Conservation (phyloP, 2,113 vertebrate species). For the Halcyon malimbica region DNA sequence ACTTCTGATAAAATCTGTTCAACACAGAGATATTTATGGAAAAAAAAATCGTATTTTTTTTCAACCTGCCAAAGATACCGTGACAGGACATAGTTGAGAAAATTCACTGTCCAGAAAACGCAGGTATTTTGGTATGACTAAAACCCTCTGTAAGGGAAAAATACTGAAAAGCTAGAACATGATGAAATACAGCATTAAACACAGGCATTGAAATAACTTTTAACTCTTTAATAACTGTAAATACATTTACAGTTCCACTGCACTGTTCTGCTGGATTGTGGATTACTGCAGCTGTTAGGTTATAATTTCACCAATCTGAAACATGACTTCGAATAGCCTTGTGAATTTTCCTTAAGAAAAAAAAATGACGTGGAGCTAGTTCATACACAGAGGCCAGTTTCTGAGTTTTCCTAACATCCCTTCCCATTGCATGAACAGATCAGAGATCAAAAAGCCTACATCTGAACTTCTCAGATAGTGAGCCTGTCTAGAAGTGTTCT, state of each 20-base stretch:
- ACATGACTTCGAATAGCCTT: background rate
- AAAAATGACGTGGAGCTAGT: background rate
- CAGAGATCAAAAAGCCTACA: background rate
- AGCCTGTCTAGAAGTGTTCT: background rate
- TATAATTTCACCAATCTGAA: background rate
- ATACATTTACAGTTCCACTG: background rate
- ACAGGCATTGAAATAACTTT: background rate
- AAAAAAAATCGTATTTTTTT: background rate
- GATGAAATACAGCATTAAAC: background rate
- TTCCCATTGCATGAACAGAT: background rate
- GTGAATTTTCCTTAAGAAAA: background rate
- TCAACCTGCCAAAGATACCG: background rate
- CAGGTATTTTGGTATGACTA: background rate
- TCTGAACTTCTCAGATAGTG: background rate
- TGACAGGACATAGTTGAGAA: background rate
- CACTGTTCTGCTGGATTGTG: background rate
- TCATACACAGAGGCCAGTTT: background rate
- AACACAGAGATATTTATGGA: background rate
- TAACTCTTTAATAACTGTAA: background rate
- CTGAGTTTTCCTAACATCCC: background rate
- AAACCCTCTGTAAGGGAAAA: background rate
- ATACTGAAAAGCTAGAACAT: background rate
- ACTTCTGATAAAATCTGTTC: background rate
- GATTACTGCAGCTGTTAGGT: background rate
- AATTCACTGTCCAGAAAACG: background rate